Evolutionary conservation across 1,140 invertebrate genomes (phyloP).

Genomic region (Macrobrachium rosenbergii): DNA sequence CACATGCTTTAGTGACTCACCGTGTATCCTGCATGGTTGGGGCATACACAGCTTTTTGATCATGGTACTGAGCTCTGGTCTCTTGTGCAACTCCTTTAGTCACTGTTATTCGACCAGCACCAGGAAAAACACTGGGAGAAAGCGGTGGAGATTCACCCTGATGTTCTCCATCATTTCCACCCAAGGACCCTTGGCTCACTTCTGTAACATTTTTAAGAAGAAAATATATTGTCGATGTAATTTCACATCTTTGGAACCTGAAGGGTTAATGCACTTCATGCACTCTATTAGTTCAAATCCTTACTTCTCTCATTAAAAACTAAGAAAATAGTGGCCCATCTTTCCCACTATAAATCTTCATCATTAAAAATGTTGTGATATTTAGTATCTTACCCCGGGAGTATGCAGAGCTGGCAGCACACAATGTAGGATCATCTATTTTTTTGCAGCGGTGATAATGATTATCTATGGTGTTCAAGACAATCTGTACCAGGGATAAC

Average conservation of each 20-base stretch:
- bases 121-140: conserved; percentile 72
- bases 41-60: conserved; percentile 15
- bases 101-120: conserved; percentile 64
- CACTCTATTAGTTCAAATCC: too few relatives aligned
- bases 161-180: conserved; percentile 75
- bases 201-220: conserved; percentile 72
- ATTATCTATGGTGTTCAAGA: conserved; percentile 93
- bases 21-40: background rate
- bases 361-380: background rate
- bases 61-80: conserved; percentile 60
- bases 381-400: conserved; percentile 77
- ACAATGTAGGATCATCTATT: conserved; percentile 82
- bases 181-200: conserved; percentile 81
- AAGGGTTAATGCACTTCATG: too few relatives aligned
- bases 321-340: too few relatives aligned
- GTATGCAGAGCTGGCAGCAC: conserved; percentile 77
- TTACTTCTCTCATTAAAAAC: too few relatives aligned
- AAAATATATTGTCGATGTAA: too few relatives aligned
- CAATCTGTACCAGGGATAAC: conserved; percentile 86
- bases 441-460: conserved; percentile 90
- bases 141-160: conserved; percentile 72
- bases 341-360: background rate
- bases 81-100: conserved; percentile 67
- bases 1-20: too few relatives aligned
- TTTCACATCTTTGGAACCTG: too few relatives aligned